Conservation (phyloP, 2,888 invertebrate species). For the Maniola hyperantus region DNA sequence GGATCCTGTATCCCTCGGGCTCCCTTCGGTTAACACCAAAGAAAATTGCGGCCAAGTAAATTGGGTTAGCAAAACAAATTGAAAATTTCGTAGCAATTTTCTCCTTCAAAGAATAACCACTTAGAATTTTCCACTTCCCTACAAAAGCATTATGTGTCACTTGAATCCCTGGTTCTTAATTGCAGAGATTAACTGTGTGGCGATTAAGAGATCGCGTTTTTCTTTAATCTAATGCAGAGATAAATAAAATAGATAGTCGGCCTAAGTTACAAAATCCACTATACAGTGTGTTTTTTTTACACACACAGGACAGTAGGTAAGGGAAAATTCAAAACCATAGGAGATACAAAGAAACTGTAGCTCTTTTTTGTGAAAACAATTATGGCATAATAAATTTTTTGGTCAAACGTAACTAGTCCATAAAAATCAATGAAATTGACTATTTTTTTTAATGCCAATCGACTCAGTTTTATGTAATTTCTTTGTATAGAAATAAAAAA, state of each 20-base stretch:
- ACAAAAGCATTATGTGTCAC: slow-evolving; percentile 31
- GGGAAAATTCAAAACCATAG: no score
- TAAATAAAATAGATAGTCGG: not conserved
- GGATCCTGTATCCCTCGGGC: slow-evolving; percentile 49
- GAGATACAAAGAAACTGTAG: no score
- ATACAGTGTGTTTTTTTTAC: no score
- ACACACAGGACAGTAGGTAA: no score
- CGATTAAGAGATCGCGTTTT: not conserved
- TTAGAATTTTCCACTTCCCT: slow-evolving; percentile 43
- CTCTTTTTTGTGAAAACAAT: no score
- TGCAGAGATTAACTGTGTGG: not conserved
- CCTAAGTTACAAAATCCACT: no score
- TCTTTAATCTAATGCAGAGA: not conserved
- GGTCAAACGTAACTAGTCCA: no score
- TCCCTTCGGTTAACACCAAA: slow-evolving; percentile 66
- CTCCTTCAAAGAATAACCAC: slow-evolving; percentile 64
- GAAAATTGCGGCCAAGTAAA: slow-evolving; percentile 68
- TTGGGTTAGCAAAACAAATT: slow-evolving; percentile 74
- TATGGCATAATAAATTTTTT: no score
- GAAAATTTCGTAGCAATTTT: slow-evolving; percentile 76
- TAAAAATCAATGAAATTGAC: no score
- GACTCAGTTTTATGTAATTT: no score
- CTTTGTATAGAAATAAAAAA: no score
- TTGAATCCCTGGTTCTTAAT: slow-evolving; percentile 15
- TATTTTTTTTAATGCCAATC: no score